phyloP scores from a whole-genome alignment of 2,888 invertebrate genomes.

The Leptopilina syphax region DNA sequence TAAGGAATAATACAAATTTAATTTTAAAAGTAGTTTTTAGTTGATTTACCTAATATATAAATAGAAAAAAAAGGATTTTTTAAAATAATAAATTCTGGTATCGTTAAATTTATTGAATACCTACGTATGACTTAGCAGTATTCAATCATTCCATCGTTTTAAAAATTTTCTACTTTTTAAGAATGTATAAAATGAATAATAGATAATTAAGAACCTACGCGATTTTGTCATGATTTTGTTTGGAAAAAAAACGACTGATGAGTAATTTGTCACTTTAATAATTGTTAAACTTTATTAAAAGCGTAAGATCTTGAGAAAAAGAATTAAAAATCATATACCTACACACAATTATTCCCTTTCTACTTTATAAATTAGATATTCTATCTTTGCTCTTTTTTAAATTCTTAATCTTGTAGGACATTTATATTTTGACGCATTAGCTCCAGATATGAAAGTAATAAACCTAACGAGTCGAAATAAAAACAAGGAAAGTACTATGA shows the following conservation, averaged over 20 bases:
- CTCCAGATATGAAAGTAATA: slow-evolving; percentile 15
- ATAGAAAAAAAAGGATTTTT: too few relatives aligned
- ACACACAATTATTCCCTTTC: neutral
- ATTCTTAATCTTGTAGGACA: neutral
- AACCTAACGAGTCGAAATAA: slow-evolving; percentile 19
- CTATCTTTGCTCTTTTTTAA: neutral
- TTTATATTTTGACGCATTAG: slow-evolving; percentile 33
- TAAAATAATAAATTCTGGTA: too few relatives aligned
- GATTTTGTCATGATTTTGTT: neutral
- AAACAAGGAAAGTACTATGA: slow-evolving; percentile 55
- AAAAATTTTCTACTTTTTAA: neutral
- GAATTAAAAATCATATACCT: neutral
- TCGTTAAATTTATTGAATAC: too few relatives aligned
- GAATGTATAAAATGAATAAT: neutral
- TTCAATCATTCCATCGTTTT: too few relatives aligned
- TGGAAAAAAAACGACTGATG: neutral
- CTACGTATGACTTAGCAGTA: too few relatives aligned
- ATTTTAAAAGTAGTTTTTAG: too few relatives aligned
- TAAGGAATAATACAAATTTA: neutral
- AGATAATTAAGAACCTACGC: neutral
- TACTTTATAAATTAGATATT: slow-evolving; percentile 2
- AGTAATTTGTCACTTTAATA: slow-evolving; percentile 3
- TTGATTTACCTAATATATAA: too few relatives aligned
- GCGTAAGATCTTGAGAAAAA: neutral
- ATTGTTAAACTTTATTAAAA: neutral